phyloP scores from a whole-genome alignment of 2,797 vertebrate species.

The Uromys caudimaculatus region DNA sequence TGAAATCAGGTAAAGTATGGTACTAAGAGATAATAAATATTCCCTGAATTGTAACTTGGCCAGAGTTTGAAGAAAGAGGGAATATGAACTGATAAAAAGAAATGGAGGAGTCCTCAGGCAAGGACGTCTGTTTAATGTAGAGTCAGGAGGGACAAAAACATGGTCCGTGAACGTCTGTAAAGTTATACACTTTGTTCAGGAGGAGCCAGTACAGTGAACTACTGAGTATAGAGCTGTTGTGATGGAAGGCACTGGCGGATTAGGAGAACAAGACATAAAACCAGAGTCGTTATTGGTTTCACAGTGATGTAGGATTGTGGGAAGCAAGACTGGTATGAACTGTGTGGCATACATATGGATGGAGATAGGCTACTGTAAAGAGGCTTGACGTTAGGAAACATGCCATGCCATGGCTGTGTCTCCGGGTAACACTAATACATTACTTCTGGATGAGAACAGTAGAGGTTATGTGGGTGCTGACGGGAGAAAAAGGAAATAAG shows the following conservation, averaged over 20 bases:
- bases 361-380: neutral
- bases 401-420: neutral
- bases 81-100: neutral
- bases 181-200: neutral
- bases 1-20: neutral
- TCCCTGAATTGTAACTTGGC: neutral
- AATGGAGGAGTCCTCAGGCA: neutral
- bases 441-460: neutral
- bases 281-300: neutral
- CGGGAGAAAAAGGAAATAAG: neutral
- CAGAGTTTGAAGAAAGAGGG: neutral
- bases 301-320: too few relatives aligned
- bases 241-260: neutral
- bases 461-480: fast-evolving
- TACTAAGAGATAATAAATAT: neutral
- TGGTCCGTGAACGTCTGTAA: neutral
- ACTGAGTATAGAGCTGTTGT: neutral
- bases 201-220: neutral
- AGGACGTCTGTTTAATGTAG: neutral
- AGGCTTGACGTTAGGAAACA: neutral
- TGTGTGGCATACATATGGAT: neutral
- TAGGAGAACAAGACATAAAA: neutral
- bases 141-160: neutral
- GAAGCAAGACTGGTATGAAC: too few relatives aligned
- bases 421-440: neutral